Evolutionary conservation across 2,113 vertebrate species (phyloP).

Genomic region (Dipodomys ordii): DNA sequence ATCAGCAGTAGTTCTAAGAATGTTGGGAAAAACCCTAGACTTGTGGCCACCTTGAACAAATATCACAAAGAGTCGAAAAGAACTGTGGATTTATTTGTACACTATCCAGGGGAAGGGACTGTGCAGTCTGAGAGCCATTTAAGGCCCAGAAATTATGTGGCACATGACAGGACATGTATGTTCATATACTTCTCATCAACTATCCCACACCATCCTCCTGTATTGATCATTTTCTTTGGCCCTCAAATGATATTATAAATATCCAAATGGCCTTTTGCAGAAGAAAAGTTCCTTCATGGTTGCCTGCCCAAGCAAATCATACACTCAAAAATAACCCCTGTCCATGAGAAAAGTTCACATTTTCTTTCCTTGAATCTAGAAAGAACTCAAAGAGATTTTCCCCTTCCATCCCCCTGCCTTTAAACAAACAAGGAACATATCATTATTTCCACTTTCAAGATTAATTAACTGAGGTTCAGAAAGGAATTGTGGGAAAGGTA

Average conservation of each 20-base stretch:
- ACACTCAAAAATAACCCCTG: background rate
- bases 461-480: background rate
- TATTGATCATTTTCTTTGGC: too few species aligned
- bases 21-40: background rate
- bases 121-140: too few species aligned
- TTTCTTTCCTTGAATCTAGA: slow-evolving; percentile 45
- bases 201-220: too few species aligned
- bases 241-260: too few species aligned
- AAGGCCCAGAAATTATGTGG: too few species aligned
- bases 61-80: slow-evolving; percentile 18
- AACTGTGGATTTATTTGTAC: slow-evolving; percentile 16
- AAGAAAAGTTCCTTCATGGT: too few species aligned
- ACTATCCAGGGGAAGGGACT: background rate
- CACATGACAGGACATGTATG: too few species aligned
- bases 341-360: background rate
- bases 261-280: too few species aligned
- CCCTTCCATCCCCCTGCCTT: background rate
- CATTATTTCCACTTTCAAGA: slow-evolving; percentile 63
- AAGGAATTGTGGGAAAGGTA: background rate
- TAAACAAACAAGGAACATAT: slow-evolving; percentile 42
- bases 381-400: slow-evolving; percentile 1
- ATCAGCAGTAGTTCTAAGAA: background rate
- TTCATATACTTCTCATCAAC: too few species aligned
- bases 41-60: background rate
- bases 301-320: background rate